Conservation (phyloP, 1,140 invertebrate species). For the Kradibia gibbosae region DNA sequence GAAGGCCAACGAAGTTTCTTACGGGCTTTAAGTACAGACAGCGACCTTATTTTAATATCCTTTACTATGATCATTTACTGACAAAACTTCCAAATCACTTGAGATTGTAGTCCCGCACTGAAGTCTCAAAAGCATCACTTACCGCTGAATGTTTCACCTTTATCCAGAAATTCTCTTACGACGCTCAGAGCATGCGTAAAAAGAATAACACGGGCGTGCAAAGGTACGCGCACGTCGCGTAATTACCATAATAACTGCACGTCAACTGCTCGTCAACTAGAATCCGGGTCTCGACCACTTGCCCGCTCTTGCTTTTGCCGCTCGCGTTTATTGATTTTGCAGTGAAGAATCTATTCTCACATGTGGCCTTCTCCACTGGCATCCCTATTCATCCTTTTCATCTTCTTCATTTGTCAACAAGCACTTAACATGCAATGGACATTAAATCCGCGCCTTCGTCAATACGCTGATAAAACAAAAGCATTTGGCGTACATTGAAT, state of each 20-base stretch:
- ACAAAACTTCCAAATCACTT: not conserved
- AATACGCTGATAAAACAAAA: slow-evolving; percentile 18
- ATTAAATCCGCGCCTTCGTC: not conserved
- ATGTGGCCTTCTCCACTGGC: slow-evolving; percentile 39
- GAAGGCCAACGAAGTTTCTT: no score
- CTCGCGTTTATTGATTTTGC: slow-evolving; percentile 56
- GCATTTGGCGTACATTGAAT: not conserved
- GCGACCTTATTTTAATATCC: slow-evolving; percentile 13
- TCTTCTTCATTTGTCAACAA: no score
- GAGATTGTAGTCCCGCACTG: not conserved
- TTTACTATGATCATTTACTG: not conserved
- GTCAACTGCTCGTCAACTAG: slow-evolving; percentile 56
- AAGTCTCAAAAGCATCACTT: not conserved
- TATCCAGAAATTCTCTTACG: not conserved
- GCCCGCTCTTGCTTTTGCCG: slow-evolving; percentile 67
- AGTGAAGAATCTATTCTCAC: slow-evolving; percentile 54
- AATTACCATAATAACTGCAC: slow-evolving; percentile 45
- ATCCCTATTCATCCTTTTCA: slow-evolving; percentile 6
- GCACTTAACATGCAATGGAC: no score
- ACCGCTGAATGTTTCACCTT: not conserved
- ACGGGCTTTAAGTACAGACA: no score
- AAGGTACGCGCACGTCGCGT: slow-evolving; percentile 2
- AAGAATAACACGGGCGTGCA: no score
- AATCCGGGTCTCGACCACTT: slow-evolving; percentile 51
- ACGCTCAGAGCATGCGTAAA: not conserved